A percentile compares a stretch with the other conserved stretches of the same genome.
Conservation (phyloP, 2,888 invertebrate species). For the Cephus nigrinus region DNA sequence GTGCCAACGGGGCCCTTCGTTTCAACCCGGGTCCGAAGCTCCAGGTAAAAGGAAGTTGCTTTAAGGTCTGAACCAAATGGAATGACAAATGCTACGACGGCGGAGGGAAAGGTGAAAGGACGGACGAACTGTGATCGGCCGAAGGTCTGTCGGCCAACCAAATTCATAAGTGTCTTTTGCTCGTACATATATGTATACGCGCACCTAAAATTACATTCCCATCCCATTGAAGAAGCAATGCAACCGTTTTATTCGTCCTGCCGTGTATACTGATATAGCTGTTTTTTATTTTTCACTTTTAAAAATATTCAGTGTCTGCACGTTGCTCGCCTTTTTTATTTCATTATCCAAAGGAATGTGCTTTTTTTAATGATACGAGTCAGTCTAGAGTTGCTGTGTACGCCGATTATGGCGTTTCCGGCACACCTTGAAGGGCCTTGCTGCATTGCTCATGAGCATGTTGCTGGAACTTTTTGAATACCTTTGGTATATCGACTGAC, state of each 20-base stretch:
- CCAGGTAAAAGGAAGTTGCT: slow-evolving; percentile 58
- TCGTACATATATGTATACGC: background rate
- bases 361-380: background rate
- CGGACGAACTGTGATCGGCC: slow-evolving; percentile 14
- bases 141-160: slow-evolving; percentile 5
- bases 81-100: slow-evolving; percentile 60
- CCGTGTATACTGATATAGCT: background rate
- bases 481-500: background rate
- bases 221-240: background rate
- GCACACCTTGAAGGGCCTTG: background rate
- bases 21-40: slow-evolving; percentile 9
- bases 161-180: background rate
- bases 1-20: slow-evolving; percentile 4
- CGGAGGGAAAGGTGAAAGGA: slow-evolving; percentile 60
- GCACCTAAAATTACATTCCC: background rate
- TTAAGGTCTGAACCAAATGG: slow-evolving; percentile 46
- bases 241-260: background rate
- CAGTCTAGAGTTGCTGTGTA: background rate
- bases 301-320: background rate
- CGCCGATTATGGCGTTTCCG: background rate
- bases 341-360: background rate
- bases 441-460: background rate
- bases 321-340: background rate
- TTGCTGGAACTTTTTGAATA: background rate
- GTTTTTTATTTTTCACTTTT: background rate